A percentile compares a stretch with the other conserved stretches of the same genome.
Conservation (phyloP, 1,140 invertebrate species). For the Drosophila insularis region DNA sequence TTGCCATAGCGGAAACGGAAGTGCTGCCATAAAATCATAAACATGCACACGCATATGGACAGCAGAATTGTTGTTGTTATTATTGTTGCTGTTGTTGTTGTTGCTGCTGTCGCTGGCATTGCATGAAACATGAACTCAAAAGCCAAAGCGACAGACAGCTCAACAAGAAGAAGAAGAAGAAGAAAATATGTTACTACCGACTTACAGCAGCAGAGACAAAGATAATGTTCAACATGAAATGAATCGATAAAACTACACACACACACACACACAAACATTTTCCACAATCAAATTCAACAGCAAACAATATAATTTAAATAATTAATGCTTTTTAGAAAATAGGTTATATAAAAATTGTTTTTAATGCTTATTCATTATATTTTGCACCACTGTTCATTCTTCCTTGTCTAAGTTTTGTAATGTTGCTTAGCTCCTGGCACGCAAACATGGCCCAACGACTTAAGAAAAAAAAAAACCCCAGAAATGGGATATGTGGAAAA, state of each 20-base stretch:
- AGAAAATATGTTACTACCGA: constrained; percentile 25
- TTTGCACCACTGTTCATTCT: constrained; percentile 36
- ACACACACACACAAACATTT: not conserved
- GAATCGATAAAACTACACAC: constrained; percentile 15
- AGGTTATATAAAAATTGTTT: not conserved
- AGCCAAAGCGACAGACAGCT: constrained; percentile 55
- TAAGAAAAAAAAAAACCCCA: constrained; percentile 7
- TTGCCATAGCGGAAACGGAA: constrained; percentile 73
- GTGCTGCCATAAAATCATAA: constrained; percentile 81
- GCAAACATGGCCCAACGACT: constrained; percentile 49
- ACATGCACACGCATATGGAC: constrained; percentile 74
- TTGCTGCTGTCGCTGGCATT: constrained; percentile 27
- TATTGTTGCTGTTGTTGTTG: constrained; percentile 20
- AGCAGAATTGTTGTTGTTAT: constrained; percentile 47
- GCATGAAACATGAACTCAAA: constrained; percentile 74
- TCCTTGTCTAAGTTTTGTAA: constrained; percentile 35
- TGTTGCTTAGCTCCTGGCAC: constrained; percentile 44
- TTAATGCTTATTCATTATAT: not conserved
- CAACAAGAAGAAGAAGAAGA: not conserved
- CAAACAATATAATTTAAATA: constrained; percentile 8
- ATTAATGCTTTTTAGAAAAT: not conserved
- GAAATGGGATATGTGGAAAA: not conserved
- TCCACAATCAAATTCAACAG: too few species aligned
- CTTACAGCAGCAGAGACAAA: constrained; percentile 44
- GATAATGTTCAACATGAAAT: constrained; percentile 28